Percentiles rank a stretch among this genome's conserved stretches.
phyloP scores from a whole-genome alignment of 1,140 invertebrate genomes.

The Magallana angulata region DNA sequence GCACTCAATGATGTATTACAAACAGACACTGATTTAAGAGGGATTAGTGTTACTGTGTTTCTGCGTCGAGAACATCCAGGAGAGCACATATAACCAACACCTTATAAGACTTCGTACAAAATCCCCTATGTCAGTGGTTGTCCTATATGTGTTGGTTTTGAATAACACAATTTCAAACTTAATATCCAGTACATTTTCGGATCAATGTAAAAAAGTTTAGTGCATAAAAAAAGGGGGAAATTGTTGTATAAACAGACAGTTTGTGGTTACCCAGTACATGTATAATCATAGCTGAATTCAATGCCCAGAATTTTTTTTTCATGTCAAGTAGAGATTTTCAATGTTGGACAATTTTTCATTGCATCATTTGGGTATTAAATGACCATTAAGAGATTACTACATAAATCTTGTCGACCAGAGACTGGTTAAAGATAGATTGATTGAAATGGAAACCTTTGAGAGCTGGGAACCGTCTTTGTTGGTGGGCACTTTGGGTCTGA shows the following conservation, averaged over 20 bases:
- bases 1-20: conserved; percentile 17
- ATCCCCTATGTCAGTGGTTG: too few relatives aligned
- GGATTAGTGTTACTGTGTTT: not conserved
- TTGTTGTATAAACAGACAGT: too few relatives aligned
- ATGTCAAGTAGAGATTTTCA: conserved; percentile 28
- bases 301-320: not conserved
- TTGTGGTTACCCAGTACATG: too few relatives aligned
- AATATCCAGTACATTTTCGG: too few relatives aligned
- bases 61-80: not conserved
- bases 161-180: too few relatives aligned
- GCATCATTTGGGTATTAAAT: conserved; percentile 13
- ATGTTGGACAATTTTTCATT: conserved; percentile 5
- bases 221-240: too few relatives aligned
- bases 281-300: not conserved
- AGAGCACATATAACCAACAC: not conserved
- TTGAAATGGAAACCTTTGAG: not conserved
- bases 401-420: not conserved
- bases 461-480: not conserved
- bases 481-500: not conserved
- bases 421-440: not conserved
- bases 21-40: conserved; percentile 20
- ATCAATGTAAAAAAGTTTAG: too few relatives aligned
- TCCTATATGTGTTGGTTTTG: too few relatives aligned
- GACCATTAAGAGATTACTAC: not conserved
- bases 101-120: not conserved